Evolutionary conservation across 2,113 vertebrate genomes (phyloP).

Genomic region (Vulpes ferrilata): DNA sequence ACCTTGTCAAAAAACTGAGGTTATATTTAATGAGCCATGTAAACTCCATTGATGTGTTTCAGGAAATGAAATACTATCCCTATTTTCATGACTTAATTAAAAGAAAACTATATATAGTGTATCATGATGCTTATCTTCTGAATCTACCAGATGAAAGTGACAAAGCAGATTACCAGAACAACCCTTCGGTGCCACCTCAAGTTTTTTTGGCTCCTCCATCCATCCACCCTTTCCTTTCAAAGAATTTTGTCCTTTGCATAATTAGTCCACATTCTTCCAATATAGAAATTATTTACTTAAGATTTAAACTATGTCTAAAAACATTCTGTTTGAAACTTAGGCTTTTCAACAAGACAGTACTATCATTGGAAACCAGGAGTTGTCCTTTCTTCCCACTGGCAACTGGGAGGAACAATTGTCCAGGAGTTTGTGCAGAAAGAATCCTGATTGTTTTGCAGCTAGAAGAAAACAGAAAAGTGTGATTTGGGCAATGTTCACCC

Average conservation of each 20-base stretch:
- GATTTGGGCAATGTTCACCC: background rate
- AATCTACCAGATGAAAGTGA: background rate
- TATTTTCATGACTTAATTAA: slow-evolving; percentile 7
- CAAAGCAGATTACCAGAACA: background rate
- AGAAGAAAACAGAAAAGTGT: background rate
- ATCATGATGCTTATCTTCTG: background rate
- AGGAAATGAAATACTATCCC: background rate
- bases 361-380: background rate
- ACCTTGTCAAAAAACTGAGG: background rate
- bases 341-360: background rate
- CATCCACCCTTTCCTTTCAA: background rate
- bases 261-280: background rate
- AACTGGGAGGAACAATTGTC: background rate
- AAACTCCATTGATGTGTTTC: background rate
- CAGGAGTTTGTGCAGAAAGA: background rate
- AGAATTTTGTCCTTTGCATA: background rate
- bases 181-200: background rate
- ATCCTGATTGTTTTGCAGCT: background rate
- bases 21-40: background rate
- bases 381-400: background rate
- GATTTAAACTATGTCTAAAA: background rate
- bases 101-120: background rate
- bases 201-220: background rate
- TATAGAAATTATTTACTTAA: background rate
- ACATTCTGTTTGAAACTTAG: background rate